A percentile compares a stretch with the other conserved stretches of the same genome.
Evolutionary conservation across 2,797 vertebrate species (phyloP).

Genomic region (Darevskia nairensis): DNA sequence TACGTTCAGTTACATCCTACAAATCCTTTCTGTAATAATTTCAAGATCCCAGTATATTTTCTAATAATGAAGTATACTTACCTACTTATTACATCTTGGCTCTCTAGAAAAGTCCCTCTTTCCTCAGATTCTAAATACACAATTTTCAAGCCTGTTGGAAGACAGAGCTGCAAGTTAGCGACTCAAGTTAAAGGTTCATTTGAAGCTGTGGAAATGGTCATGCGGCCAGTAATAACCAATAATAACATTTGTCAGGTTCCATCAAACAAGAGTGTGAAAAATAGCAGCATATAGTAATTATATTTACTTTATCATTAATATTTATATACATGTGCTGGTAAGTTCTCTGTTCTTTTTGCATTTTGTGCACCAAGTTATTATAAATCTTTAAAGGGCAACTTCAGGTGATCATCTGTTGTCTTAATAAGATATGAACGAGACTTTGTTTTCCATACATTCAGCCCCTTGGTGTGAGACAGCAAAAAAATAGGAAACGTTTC

Average conservation of each 20-base stretch:
- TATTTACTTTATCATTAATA: background rate
- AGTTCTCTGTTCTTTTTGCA: background rate
- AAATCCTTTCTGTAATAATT: conserved; percentile 19
- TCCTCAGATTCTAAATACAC: conserved; percentile 75
- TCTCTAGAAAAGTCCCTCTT: conserved; percentile 70
- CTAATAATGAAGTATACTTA: conserved; percentile 62
- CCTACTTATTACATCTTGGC: conserved; percentile 81
- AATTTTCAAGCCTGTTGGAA: conserved; percentile 77
- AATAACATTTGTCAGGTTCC: background rate
- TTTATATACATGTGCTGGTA: background rate
- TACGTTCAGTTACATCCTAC: conserved; percentile 10
- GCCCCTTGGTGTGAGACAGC: background rate
- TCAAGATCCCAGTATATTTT: background rate
- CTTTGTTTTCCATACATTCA: background rate
- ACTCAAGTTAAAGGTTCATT: background rate
- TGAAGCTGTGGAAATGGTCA: background rate
- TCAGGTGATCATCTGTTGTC: background rate
- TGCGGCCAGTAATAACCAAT: background rate
- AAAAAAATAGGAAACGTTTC: background rate
- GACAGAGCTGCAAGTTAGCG: background rate
- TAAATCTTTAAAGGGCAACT: background rate
- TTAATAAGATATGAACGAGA: background rate
- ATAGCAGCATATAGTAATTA: background rate
- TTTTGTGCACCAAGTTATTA: background rate
- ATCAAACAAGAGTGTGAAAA: background rate